Percentiles rank a stretch among this genome's conserved stretches.
Evolutionary conservation across 2,888 invertebrate species (phyloP).

Genomic region (Hymenopus coronatus): DNA sequence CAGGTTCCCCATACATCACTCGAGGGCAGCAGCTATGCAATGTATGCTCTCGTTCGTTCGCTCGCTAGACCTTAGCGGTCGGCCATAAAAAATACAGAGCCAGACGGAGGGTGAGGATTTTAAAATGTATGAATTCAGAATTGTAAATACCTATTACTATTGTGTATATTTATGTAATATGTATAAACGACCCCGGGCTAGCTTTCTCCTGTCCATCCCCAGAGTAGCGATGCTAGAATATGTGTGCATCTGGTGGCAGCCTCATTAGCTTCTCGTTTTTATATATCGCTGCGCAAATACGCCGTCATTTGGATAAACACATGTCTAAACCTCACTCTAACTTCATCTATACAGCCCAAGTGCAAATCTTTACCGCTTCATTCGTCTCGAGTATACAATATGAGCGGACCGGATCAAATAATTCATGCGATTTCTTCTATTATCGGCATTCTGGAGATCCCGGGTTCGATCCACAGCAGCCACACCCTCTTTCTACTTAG

Average conservation of each 20-base stretch:
- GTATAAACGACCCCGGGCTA: slow-evolving; percentile 5
- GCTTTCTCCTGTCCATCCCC: background rate
- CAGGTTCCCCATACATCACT: background rate
- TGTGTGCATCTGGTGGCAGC: background rate
- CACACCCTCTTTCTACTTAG: too few species aligned
- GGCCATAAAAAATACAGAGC: background rate
- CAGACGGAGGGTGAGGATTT: background rate
- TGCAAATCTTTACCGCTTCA: background rate
- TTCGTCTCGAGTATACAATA: too few species aligned
- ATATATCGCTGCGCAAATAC: background rate
- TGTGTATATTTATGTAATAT: slow-evolving; percentile 12
- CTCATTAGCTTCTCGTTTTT: background rate
- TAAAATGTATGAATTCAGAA: slow-evolving; percentile 6
- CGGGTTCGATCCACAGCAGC: too few species aligned
- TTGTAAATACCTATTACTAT: slow-evolving; percentile 1
- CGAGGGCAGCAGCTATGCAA: background rate
- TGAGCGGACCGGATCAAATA: too few species aligned
- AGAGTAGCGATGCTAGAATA: background rate
- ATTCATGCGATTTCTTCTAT: too few species aligned
- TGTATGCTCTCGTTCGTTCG: background rate
- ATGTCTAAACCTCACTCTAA: background rate
- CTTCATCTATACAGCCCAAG: background rate
- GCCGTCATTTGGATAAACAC: background rate
- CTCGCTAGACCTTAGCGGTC: background rate
- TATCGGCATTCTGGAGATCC: too few species aligned